phyloP scores from a whole-genome alignment of 1,140 invertebrate genomes.

The Drosophila novamexicana region DNA sequence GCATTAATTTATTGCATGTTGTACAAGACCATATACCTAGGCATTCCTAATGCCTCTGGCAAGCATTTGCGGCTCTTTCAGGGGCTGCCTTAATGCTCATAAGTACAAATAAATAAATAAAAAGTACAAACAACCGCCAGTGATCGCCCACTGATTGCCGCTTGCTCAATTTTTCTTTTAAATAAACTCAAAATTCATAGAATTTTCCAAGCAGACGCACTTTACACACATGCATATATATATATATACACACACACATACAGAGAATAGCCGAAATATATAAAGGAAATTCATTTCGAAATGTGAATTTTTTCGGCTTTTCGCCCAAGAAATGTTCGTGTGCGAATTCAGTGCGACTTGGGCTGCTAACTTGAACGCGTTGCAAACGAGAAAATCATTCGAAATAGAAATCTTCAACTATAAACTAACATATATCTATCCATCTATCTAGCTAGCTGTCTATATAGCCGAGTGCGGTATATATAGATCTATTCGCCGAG shows the following conservation, averaged over 20 bases:
- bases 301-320: constrained; percentile 72
- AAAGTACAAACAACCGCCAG: constrained; percentile 54
- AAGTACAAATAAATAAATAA: constrained; percentile 55
- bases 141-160: constrained; percentile 48
- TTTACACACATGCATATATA: constrained; percentile 54
- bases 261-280: constrained; percentile 17
- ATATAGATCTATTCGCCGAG: constrained; percentile 74
- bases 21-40: constrained; percentile 7
- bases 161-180: constrained; percentile 70
- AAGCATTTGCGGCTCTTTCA: constrained; percentile 16
- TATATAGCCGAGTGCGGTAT: constrained; percentile 67
- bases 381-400: constrained; percentile 80
- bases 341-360: constrained; percentile 84
- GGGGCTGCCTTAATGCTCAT: constrained; percentile 17
- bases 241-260: constrained; percentile 7
- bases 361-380: constrained; percentile 84
- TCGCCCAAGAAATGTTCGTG: constrained; percentile 72
- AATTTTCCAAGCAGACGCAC: constrained; percentile 78
- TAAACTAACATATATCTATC: constrained; percentile 62
- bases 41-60: constrained; percentile 10
- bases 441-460: constrained; percentile 64
- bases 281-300: constrained; percentile 51
- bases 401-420: constrained; percentile 71
- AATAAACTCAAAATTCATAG: constrained; percentile 81
- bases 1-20: constrained; percentile 49